Conservation (phyloP, 2,888 invertebrate genomes). For the Sylvicola cinctus region DNA sequence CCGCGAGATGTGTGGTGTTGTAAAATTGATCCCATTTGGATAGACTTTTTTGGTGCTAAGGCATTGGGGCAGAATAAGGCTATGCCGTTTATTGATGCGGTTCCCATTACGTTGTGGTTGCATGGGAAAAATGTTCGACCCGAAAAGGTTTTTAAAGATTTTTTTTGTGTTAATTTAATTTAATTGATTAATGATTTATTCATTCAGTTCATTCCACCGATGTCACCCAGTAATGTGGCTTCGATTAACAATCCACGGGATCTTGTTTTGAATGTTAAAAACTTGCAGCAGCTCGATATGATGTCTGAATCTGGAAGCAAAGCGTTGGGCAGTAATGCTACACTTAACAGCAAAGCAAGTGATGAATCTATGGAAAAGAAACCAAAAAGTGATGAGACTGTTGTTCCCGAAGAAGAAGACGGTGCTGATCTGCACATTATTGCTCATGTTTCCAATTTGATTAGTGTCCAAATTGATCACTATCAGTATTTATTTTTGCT, state of each 20-base stretch:
- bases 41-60: conserved; percentile 71
- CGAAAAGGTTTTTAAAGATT: conserved; percentile 8
- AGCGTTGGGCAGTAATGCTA: no score
- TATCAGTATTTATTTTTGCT: conserved; percentile 80
- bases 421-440: conserved; percentile 58
- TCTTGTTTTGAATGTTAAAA: no score
- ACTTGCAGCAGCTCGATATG: no score
- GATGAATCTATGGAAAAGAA: not conserved
- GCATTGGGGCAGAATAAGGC: conserved; percentile 51
- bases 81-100: conserved; percentile 64
- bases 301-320: no score
- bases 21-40: conserved; percentile 77
- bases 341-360: no score
- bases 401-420: conserved; percentile 13
- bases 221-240: no score
- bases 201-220: no score
- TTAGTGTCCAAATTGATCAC: conserved; percentile 81
- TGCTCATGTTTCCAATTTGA: conserved; percentile 61
- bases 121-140: conserved; percentile 24
- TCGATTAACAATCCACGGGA: no score
- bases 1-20: conserved; percentile 79
- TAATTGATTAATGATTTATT: not conserved
- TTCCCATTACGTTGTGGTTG: conserved; percentile 75
- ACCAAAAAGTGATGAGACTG: not conserved
- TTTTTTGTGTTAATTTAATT: not conserved